A percentile compares a stretch with the other conserved stretches of the same genome.
Evolutionary conservation across 2,113 vertebrate genomes (phyloP).

Genomic region (Pristiophorus japonicus): DNA sequence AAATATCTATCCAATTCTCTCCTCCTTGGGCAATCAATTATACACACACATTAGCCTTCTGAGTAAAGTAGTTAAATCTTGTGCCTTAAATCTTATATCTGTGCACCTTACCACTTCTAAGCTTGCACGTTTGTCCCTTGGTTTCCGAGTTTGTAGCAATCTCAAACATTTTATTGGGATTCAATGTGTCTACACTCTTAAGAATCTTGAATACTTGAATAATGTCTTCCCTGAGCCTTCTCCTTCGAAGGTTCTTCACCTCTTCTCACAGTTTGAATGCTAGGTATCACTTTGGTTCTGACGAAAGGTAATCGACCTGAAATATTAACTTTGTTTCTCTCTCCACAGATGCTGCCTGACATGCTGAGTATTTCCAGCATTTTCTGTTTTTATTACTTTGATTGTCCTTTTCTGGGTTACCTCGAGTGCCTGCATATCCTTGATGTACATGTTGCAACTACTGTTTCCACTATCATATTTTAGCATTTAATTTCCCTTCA

Average conservation of each 20-base stretch:
- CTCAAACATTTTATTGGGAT: neutral
- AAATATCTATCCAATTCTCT: neutral
- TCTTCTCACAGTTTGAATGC: neutral
- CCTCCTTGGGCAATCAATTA: neutral
- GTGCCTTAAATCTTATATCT: neutral
- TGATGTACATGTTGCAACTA: neutral
- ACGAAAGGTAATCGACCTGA: no score
- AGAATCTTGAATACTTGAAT: neutral
- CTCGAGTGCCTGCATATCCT: neutral
- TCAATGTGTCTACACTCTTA: neutral
- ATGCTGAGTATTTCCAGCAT: no score
- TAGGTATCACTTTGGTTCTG: no score
- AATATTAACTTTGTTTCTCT: no score
- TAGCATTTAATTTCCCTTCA: neutral
- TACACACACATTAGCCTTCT: neutral
- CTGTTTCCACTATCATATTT: neutral
- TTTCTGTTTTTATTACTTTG: no score
- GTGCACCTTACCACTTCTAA: neutral
- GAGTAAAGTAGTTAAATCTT: neutral
- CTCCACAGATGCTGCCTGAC: no score
- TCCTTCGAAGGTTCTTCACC: neutral
- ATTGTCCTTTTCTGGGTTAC: neutral
- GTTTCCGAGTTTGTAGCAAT: neutral
- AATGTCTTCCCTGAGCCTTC: neutral
- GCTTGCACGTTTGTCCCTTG: neutral